Evolutionary conservation across 2,888 invertebrate species (phyloP).

Genomic region (Hydrotaea cyrtoneurina): DNA sequence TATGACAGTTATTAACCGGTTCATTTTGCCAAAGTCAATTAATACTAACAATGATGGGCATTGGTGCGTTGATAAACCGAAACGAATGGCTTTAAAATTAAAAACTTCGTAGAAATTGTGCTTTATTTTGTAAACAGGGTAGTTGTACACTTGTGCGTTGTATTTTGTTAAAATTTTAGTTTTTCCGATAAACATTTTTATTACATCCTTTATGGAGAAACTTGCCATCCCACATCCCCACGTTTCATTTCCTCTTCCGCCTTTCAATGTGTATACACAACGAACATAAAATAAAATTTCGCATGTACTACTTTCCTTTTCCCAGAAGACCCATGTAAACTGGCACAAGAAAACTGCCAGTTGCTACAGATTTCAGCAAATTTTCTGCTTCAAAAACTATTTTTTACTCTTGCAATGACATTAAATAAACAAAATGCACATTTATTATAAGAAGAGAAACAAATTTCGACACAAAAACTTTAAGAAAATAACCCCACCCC

Average conservation of each 20-base stretch:
- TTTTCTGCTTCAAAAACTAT: constrained; percentile 6
- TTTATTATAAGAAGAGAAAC: constrained; percentile 44
- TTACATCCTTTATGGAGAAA: constrained; percentile 16
- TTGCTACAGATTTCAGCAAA: constrained; percentile 7
- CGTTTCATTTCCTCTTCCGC: not conserved
- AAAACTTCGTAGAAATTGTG: no score
- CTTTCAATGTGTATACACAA: constrained; percentile 5
- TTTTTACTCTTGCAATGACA: constrained; percentile 47
- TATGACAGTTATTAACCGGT: constrained; percentile 14
- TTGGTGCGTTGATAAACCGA: not conserved
- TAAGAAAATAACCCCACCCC: not conserved
- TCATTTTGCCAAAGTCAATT: not conserved
- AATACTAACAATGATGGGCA: not conserved
- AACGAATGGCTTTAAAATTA: not conserved
- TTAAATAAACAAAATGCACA: constrained; percentile 64
- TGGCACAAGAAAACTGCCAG: constrained; percentile 11
- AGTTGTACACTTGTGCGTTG: no score
- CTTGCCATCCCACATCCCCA: not conserved
- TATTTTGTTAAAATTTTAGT: constrained; percentile 8
- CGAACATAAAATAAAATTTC: no score
- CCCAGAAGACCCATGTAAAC: not conserved
- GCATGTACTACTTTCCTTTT: not conserved
- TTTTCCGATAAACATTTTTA: constrained; percentile 24
- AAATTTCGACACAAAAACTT: constrained; percentile 18
- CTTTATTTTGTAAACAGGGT: no score